phyloP scores from a whole-genome alignment of 2,888 invertebrate species.

The Drosophila kuntzei region DNA sequence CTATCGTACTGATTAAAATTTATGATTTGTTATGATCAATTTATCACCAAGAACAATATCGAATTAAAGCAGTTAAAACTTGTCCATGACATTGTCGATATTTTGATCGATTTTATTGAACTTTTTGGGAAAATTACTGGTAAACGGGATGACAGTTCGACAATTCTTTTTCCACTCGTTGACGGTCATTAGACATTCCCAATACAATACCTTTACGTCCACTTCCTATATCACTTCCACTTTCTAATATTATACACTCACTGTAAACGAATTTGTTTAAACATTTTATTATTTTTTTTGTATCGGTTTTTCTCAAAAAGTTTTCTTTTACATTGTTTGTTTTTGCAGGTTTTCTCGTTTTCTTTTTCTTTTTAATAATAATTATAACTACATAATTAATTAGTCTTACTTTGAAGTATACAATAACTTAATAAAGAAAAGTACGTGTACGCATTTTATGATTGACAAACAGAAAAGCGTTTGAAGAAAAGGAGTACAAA shows the following conservation, averaged over 20 bases:
- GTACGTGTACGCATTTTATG: constrained; percentile 61
- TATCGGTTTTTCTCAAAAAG: constrained; percentile 67
- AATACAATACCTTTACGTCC: neutral
- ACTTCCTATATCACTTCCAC: neutral
- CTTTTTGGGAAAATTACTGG: no score
- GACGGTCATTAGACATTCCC: neutral
- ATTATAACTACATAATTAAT: constrained; percentile 77
- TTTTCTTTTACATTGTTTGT: constrained; percentile 67
- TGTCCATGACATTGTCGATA: no score
- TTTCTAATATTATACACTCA: neutral
- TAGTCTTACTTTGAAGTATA: constrained; percentile 84
- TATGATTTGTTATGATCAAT: no score
- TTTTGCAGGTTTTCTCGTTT: constrained; percentile 58
- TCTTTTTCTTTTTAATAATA: constrained; percentile 39
- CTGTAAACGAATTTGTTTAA: constrained; percentile 39
- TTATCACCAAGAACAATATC: no score
- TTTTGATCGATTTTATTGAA: no score
- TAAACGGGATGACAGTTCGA: no score
- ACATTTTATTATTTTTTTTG: constrained; percentile 71
- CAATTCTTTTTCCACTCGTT: no score
- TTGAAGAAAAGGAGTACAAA: constrained; percentile 34
- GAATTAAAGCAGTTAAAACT: no score
- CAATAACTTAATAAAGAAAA: constrained; percentile 77
- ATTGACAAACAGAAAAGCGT: constrained; percentile 60
- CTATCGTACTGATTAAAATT: no score